phyloP scores from a whole-genome alignment of 2,888 invertebrate genomes.

The Bombylius major region DNA sequence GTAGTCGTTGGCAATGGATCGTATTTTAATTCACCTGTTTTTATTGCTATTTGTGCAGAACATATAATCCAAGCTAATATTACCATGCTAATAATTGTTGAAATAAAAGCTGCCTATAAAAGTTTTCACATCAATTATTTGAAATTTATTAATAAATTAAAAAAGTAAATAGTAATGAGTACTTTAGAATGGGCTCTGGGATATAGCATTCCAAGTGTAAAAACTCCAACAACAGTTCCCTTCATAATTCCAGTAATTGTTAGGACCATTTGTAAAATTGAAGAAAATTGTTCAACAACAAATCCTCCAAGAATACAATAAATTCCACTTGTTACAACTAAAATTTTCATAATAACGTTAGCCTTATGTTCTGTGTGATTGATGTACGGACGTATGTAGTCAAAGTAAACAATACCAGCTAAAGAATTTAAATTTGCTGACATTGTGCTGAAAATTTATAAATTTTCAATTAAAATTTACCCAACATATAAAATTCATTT shows the following conservation, averaged over 20 bases:
- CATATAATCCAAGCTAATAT: constrained; percentile 27
- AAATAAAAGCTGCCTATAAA: constrained; percentile 25
- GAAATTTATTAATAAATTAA: neutral
- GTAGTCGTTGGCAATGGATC: constrained; percentile 23
- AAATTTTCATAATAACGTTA: constrained; percentile 39
- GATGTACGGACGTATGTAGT: constrained; percentile 38
- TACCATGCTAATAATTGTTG: constrained; percentile 25
- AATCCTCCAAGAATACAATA: constrained; percentile 45
- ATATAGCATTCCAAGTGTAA: constrained; percentile 52
- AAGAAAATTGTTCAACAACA: constrained; percentile 35
- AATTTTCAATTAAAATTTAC: neutral
- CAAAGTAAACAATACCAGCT: constrained; percentile 44
- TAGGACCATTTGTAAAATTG: constrained; percentile 39
- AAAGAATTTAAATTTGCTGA: constrained; percentile 44
- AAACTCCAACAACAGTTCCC: constrained; percentile 52
- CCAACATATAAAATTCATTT: neutral
- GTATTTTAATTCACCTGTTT: constrained; percentile 24
- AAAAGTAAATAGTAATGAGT: constrained; percentile 1
- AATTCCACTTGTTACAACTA: constrained; percentile 38
- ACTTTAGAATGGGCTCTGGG: constrained; percentile 44
- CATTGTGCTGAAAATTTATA: constrained; percentile 36
- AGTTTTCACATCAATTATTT: neutral
- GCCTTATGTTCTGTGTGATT: constrained; percentile 37
- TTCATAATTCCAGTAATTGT: constrained; percentile 40
- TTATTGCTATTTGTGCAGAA: constrained; percentile 24